Evolutionary conservation across 2,113 vertebrate species (phyloP), one percentile per base, ranked within the genome.

Genomic region (Trogon surrucura): DNA sequence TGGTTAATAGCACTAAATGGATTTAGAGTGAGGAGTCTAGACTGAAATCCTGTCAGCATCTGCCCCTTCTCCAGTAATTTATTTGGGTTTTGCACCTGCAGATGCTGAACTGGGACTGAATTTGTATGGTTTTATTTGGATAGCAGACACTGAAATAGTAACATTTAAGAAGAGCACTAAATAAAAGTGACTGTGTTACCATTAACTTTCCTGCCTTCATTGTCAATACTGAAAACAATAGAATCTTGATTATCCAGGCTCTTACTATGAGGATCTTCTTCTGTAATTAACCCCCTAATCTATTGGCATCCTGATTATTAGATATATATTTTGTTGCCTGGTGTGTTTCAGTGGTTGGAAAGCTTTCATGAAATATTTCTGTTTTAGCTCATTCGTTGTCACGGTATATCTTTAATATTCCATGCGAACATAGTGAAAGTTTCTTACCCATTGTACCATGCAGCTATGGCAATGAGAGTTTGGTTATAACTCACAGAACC

Each of bases 1-100:
- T 92, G 95, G 95, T 96, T 96, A 97, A 97, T 97, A 95, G 91
- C 91, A 96, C 91, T 96, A 97, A 97, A 95, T 96, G 96, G 96
- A 97, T 97, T 97, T 97, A 96, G 92, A 97, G 95, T 95, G 88
- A 96, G 50, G 78, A 96, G 95, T 94, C 96, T 97, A 97, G 96
- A 96, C 96, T 94, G 83, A 91, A 95, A 93, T 96, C 92, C 93
- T 96, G 95, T 96, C 94, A 96, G 93, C 95, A 97, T 94, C 96
- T 97, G 96, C 95, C 96, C 93, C 79, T 94, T 96, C 64, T 87
- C 60, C 72, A 86, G 88, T 95, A 87, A 95, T 96, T 97, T 96
- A 93, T 97, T 96, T 96, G 91, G 77, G 58, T 27, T 96, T 94
- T 96, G 96, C 96, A 97, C 94, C 96, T 97, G 97, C 96, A 96